phyloP scores from a whole-genome alignment of 2,797 vertebrate species.

The Rhinophrynus dorsalis region DNA sequence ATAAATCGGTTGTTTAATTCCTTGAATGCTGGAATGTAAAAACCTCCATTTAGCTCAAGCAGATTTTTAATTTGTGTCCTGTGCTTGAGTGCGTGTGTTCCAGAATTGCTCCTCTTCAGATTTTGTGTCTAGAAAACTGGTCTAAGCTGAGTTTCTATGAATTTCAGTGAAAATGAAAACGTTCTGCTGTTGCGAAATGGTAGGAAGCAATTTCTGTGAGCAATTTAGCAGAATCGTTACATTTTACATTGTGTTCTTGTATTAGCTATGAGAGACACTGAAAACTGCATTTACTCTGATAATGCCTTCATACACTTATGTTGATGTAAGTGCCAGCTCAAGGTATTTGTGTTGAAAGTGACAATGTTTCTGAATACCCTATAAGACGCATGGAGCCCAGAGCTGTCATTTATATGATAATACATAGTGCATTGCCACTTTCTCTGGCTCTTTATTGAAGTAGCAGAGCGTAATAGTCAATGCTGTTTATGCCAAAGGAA shows the following conservation, averaged over 20 bases:
- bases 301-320: neutral
- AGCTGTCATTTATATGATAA: neutral
- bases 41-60: too few species aligned
- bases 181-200: constrained; percentile 21
- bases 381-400: neutral
- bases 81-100: too few species aligned
- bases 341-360: neutral
- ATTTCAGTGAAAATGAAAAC: too few species aligned
- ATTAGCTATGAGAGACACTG: neutral
- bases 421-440: neutral
- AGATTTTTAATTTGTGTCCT: too few species aligned
- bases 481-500: neutral
- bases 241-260: neutral
- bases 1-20: too few species aligned
- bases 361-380: neutral
- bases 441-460: neutral
- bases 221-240: neutral
- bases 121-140: too few species aligned
- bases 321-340: neutral
- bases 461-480: neutral
- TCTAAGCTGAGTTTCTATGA: too few species aligned
- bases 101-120: too few species aligned
- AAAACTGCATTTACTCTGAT: neutral
- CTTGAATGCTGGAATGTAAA: too few species aligned
- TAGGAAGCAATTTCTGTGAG: neutral